Percentiles rank a stretch among this genome's conserved stretches.
These are phyloP conservation scores for Endotricha flammealis DNA, from an alignment of 2,888 invertebrate genomes.

Conservation along the genomic window DNA sequence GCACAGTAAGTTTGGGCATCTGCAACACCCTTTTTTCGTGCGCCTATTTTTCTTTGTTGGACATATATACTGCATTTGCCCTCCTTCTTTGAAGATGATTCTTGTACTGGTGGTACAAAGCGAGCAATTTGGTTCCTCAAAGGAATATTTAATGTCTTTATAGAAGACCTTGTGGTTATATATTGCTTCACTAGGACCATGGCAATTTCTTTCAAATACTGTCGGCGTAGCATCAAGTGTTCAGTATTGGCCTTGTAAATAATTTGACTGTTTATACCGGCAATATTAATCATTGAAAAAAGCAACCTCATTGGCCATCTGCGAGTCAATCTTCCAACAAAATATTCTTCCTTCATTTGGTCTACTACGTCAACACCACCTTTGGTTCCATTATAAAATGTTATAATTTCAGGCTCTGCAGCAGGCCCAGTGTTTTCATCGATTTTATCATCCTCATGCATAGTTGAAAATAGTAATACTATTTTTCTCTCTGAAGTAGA, in stretches of 20 bases:
- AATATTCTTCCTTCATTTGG: slow-evolving; percentile 27
- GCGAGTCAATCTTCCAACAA: slow-evolving; percentile 21
- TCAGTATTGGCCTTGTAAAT: slow-evolving; percentile 20
- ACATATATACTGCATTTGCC: slow-evolving; percentile 10
- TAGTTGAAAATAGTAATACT: slow-evolving; percentile 23
- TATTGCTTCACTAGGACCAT: slow-evolving; percentile 13
- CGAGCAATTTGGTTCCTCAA: slow-evolving; percentile 5
- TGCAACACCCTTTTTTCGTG: slow-evolving; percentile 11
- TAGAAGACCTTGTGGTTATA: too few relatives aligned
- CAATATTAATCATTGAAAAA: slow-evolving; percentile 14
- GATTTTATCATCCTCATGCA: slow-evolving; percentile 21
- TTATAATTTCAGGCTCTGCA: slow-evolving; percentile 22
- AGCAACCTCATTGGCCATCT: slow-evolving; percentile 17
- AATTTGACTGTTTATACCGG: slow-evolving; percentile 22
- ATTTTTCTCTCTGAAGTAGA: slow-evolving; percentile 16
- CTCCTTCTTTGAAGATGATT: slow-evolving; percentile 9
- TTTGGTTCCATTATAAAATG: neutral
- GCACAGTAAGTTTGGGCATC: slow-evolving; percentile 12
- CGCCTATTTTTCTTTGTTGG: slow-evolving; percentile 13
- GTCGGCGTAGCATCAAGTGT: slow-evolving; percentile 16
- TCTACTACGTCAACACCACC: slow-evolving; percentile 26
- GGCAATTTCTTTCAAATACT: slow-evolving; percentile 17
- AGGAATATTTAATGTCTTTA: too few relatives aligned
- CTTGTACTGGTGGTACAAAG: slow-evolving; percentile 9
- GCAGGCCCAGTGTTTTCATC: slow-evolving; percentile 17